phyloP scores from a whole-genome alignment of 2,113 vertebrate species.

The Pelvicachromis taeniatus region DNA sequence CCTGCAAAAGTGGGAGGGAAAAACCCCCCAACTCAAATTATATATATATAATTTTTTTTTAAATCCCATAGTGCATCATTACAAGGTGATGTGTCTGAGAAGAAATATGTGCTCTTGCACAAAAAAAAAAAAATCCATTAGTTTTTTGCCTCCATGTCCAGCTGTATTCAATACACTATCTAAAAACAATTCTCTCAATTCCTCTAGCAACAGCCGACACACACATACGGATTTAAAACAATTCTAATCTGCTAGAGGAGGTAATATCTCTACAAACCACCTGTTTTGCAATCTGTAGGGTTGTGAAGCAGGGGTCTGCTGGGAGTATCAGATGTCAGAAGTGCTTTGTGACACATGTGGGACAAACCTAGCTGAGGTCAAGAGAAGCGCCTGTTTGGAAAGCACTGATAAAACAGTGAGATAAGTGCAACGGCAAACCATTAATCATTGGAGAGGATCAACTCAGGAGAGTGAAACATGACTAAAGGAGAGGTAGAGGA shows the following conservation, averaged over 20 bases:
- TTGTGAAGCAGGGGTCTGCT: background rate
- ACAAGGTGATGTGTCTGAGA: background rate
- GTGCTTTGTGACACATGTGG: background rate
- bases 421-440: background rate
- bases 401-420: background rate
- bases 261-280: background rate
- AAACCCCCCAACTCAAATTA: no score
- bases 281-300: background rate
- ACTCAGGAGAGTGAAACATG: background rate
- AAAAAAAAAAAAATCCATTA: background rate
- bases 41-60: rapidly evolving
- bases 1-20: background rate
- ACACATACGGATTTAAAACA: background rate
- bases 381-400: background rate
- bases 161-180: background rate
- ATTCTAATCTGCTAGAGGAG: background rate
- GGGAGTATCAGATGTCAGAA: background rate
- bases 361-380: background rate
- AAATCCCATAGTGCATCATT: background rate
- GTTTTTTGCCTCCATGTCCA: background rate
- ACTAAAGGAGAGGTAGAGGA: background rate
- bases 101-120: background rate
- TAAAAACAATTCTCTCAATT: background rate
- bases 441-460: slow-evolving; percentile 19
- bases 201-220: background rate